These are phyloP conservation scores for Adelphocoris suturalis DNA, from an alignment of 2,888 invertebrate genomes.

Conservation along the genomic window DNA sequence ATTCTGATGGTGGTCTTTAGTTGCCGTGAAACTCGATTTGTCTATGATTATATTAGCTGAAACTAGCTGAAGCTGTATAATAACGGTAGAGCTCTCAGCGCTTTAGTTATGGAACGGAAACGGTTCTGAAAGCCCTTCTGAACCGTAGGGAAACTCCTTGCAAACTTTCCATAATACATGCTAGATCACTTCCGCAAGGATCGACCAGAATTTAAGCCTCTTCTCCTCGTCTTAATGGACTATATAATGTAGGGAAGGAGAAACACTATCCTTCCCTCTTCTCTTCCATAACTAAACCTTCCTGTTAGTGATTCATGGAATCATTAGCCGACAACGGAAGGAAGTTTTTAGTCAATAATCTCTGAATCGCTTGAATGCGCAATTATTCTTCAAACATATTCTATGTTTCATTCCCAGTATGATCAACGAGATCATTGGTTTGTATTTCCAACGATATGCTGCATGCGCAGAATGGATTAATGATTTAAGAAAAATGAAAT, in stretches of 20 bases:
- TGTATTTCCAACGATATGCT: too few species aligned
- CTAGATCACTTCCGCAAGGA: constrained; percentile 46
- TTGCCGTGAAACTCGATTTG: neutral
- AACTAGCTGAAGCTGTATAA: neutral
- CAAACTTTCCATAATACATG: constrained; percentile 66
- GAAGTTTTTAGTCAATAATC: too few species aligned
- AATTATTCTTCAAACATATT: too few species aligned
- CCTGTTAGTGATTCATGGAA: constrained; percentile 53
- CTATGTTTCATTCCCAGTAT: too few species aligned
- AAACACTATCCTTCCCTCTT: constrained; percentile 2
- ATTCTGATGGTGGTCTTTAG: neutral
- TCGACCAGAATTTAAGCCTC: constrained; percentile 54
- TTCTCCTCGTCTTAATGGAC: constrained; percentile 62
- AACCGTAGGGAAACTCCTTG: constrained; percentile 43
- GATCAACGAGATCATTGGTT: too few species aligned
- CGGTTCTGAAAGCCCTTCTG: constrained; percentile 11
- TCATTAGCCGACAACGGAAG: constrained; percentile 13
- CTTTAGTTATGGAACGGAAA: constrained; percentile 28
- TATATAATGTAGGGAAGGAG: constrained; percentile 58
- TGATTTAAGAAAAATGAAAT: too few species aligned
- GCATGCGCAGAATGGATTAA: too few species aligned
- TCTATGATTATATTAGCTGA: neutral
- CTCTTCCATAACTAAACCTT: constrained; percentile 26
- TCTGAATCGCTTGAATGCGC: too few species aligned
- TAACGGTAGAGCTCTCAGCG: neutral